Percentiles rank a stretch among this genome's conserved stretches.
Conservation (phyloP, 1,140 invertebrate genomes). For the Rhagoletis pomonella region DNA sequence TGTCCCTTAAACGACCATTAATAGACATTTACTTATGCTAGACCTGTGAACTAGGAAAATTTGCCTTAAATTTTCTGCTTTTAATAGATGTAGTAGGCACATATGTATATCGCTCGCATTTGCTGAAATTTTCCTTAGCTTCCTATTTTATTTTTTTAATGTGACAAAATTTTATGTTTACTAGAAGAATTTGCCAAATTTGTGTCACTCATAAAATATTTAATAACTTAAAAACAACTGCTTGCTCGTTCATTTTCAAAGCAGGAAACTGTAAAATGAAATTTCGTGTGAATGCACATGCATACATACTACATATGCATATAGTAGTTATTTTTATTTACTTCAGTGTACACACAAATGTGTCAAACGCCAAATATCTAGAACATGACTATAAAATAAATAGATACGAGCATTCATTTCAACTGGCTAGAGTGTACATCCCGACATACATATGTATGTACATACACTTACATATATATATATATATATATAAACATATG, state of each 20-base stretch:
- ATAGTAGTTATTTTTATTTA: not conserved
- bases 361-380: not conserved
- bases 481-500: not conserved
- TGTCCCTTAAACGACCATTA: too few species aligned
- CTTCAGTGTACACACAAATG: not conserved
- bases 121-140: not conserved
- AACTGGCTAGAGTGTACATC: not conserved
- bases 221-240: constrained; percentile 3
- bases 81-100: too few species aligned
- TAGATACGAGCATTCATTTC: not conserved
- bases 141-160: not conserved
- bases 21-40: too few species aligned
- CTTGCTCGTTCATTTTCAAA: not conserved
- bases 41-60: too few species aligned
- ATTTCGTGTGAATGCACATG: not conserved
- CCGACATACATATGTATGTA: not conserved
- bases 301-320: not conserved
- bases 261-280: not conserved
- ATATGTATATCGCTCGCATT: not conserved
- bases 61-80: too few species aligned
- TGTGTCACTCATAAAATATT: constrained; percentile 43
- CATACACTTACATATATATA: not conserved
- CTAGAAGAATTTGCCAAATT: not conserved
- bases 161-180: not conserved
- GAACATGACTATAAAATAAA: constrained; percentile 1